Evolutionary conservation across 2,113 vertebrate genomes (phyloP).

Genomic region (Scolopax mira): DNA sequence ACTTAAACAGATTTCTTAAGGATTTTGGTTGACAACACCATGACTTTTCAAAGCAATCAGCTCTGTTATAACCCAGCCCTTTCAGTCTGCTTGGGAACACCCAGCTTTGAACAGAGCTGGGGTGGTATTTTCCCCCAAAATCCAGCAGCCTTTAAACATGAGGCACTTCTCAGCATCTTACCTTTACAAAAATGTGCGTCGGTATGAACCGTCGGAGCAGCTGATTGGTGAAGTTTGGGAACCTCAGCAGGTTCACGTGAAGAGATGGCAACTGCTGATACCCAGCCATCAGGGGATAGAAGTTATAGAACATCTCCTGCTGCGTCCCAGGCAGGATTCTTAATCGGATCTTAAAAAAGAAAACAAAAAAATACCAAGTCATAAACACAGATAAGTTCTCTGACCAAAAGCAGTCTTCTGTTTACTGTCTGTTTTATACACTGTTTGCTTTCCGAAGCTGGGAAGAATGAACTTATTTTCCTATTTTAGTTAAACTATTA

Average conservation of each 20-base stretch:
- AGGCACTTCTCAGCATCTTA: constrained; percentile 32
- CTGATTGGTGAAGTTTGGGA: constrained; percentile 82
- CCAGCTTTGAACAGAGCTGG: not conserved
- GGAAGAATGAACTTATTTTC: not conserved
- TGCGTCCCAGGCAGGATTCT: constrained; percentile 89
- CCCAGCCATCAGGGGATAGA: constrained; percentile 95
- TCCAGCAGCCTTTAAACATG: not conserved
- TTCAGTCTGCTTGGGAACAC: not conserved
- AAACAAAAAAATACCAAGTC: not conserved
- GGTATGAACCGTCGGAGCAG: constrained; percentile 90
- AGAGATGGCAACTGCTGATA: constrained; percentile 94
- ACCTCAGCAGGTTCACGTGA: constrained; percentile 83
- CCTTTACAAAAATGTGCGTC: constrained; percentile 95
- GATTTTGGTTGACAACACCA: not conserved
- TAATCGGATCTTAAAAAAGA: constrained; percentile 83
- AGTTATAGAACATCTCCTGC: constrained; percentile 96
- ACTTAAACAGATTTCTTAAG: not conserved
- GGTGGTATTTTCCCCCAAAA: not conserved
- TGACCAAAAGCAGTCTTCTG: not conserved
- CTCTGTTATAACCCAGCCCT: not conserved
- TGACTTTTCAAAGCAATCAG: not conserved
- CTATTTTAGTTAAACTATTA: not conserved
- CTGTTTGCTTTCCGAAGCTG: not conserved
- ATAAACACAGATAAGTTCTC: not conserved
- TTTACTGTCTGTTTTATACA: not conserved